Conservation (phyloP, 35 echinoderm and acorn worm species). For the Holothuria glaberrima region DNA sequence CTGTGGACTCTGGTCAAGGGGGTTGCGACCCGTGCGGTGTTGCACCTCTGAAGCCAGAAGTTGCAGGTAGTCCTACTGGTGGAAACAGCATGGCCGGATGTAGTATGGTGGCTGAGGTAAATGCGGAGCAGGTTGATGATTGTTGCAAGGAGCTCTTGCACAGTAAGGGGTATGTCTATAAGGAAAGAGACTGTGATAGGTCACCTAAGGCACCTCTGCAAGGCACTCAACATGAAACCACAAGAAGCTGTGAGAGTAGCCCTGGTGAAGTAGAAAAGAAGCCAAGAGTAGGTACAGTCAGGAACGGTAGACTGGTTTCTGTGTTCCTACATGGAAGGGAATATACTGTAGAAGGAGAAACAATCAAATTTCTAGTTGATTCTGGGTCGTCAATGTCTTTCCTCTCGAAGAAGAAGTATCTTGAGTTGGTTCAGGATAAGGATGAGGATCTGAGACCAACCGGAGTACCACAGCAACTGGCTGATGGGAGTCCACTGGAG, state of each 20-base stretch:
- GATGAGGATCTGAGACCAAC: not conserved
- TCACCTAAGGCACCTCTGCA: not conserved
- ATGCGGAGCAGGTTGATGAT: slow-evolving; percentile 29
- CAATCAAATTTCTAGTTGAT: not conserved
- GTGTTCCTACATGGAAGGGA: not conserved
- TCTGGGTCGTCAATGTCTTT: slow-evolving; percentile 28
- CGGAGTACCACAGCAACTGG: not conserved
- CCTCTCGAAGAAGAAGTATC: not conserved
- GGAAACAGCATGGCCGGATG: slow-evolving; percentile 5
- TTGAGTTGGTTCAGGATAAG: not conserved
- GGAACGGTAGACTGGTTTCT: not conserved
- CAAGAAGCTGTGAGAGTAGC: not conserved
- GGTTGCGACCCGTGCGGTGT: slow-evolving; percentile 24
- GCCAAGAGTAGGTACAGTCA: not conserved
- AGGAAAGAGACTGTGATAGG: not conserved
- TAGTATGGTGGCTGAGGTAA: not conserved
- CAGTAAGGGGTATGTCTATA: not conserved
- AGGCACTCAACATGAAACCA: not conserved
- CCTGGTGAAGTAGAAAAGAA: not conserved
- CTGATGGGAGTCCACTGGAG: slow-evolving; percentile 20
- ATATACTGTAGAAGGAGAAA: not conserved
- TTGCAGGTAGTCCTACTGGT: not conserved
- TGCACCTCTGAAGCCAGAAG: not conserved
- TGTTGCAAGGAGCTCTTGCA: not conserved
- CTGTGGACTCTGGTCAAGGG: slow-evolving; percentile 22